Conservation (phyloP, 2,797 vertebrate genomes). For the Sarcoramphus papa region DNA sequence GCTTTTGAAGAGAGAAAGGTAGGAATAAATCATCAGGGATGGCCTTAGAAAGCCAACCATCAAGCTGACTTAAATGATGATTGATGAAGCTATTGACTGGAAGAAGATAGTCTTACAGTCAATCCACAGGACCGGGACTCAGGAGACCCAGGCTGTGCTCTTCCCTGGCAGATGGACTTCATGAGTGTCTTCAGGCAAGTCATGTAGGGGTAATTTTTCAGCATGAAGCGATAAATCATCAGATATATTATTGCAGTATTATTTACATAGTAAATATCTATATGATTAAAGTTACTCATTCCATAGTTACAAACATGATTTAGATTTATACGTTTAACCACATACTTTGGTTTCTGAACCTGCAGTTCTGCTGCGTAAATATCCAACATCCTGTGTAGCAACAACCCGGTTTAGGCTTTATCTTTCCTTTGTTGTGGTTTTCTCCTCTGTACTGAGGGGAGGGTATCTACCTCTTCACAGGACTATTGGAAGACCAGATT, state of each 20-base stretch:
- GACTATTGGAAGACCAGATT: not conserved
- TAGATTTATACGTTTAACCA: not conserved
- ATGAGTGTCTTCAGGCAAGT: not conserved
- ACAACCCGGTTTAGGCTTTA: not conserved
- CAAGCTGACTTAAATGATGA: not conserved
- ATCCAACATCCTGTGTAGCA: not conserved
- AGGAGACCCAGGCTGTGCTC: not conserved
- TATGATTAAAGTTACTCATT: not conserved
- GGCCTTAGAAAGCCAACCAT: not conserved
- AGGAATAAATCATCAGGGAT: not conserved
- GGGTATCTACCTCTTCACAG: not conserved
- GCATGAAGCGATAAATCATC: not conserved
- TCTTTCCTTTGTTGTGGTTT: not conserved
- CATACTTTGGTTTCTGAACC: not conserved
- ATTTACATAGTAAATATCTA: not conserved
- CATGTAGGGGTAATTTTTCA: not conserved
- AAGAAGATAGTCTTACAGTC: not conserved
- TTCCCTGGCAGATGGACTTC: not conserved
- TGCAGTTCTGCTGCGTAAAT: not conserved
- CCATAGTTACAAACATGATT: not conserved
- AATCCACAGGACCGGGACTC: not conserved
- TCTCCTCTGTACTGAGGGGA: not conserved
- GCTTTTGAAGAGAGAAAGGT: not conserved
- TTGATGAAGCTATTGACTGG: not conserved
- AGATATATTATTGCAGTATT: not conserved